These are phyloP conservation scores for Diploptera punctata DNA, from an alignment of 2,888 invertebrate species.

Conservation along the genomic window DNA sequence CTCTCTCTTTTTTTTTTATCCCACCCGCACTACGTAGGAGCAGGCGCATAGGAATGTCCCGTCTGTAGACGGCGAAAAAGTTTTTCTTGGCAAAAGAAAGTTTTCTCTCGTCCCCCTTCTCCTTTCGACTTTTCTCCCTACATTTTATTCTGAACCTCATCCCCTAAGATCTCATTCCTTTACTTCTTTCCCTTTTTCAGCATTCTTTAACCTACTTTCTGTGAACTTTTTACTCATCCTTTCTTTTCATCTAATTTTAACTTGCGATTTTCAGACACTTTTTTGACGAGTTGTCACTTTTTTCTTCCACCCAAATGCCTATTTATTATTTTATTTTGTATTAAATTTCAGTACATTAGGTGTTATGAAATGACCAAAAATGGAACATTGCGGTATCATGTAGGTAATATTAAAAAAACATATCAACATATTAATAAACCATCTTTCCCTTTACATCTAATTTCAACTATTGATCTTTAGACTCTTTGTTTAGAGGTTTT, in stretches of 20 bases:
- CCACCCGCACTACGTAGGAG: background rate
- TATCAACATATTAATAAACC: too few species aligned
- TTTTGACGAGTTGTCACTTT: slow-evolving; percentile 16
- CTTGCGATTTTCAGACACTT: background rate
- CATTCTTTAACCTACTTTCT: slow-evolving; percentile 37
- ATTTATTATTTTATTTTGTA: background rate
- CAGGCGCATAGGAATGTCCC: background rate
- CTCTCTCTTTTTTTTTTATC: background rate
- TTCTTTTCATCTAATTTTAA: background rate
- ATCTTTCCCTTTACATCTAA: too few species aligned
- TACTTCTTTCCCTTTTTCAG: slow-evolving; percentile 33
- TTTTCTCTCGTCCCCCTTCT: slow-evolving; percentile 34
- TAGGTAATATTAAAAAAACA: too few species aligned
- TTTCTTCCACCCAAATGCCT: background rate
- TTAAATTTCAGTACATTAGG: background rate
- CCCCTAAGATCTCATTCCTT: slow-evolving; percentile 4
- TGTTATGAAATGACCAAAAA: background rate
- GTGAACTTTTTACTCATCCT: background rate
- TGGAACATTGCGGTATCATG: too few species aligned
- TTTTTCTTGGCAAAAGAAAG: slow-evolving; percentile 39
- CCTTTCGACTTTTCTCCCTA: slow-evolving; percentile 20
- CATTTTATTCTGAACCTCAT: slow-evolving; percentile 20
- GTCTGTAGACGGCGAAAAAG: slow-evolving; percentile 31
- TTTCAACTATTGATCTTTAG: too few species aligned
- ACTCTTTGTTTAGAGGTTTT: too few species aligned